Conservation (phyloP, 2,113 vertebrate genomes). For the Galeopterus variegatus region DNA sequence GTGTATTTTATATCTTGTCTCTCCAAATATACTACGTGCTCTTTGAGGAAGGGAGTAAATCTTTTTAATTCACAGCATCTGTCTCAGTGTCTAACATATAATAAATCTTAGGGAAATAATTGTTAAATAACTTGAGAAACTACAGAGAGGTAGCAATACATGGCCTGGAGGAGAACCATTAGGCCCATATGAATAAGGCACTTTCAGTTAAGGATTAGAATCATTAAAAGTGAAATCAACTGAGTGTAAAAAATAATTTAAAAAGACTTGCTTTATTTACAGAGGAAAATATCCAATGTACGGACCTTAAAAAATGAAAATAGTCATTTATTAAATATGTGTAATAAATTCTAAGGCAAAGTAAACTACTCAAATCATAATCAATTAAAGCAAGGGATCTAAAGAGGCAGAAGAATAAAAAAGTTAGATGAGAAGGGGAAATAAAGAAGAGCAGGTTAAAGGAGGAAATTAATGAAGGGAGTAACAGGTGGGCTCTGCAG, state of each 20-base stretch:
- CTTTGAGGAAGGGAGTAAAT: constrained; percentile 25
- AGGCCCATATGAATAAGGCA: neutral
- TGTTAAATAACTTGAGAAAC: constrained; percentile 54
- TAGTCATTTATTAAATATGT: neutral
- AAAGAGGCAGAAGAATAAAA: neutral
- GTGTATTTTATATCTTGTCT: neutral
- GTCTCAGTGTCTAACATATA: neutral
- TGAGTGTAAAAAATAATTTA: neutral
- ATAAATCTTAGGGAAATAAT: constrained; percentile 24
- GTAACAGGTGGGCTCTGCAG: neutral
- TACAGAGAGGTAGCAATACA: neutral
- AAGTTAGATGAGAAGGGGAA: no score
- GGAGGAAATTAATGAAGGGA: neutral
- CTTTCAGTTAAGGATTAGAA: neutral
- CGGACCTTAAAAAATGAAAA: neutral
- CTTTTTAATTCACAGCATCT: neutral
- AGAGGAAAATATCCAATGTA: neutral
- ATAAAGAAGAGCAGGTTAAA: neutral
- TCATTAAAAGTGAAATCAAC: neutral
- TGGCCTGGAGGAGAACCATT: constrained; percentile 20
- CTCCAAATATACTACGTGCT: neutral
- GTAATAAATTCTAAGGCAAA: neutral
- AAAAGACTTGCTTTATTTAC: neutral
- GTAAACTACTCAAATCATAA: neutral
- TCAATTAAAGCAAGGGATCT: neutral